Evolutionary conservation across 64 coral and sea anemone species (phyloP), one percentile per base, ranked within the genome.

Genomic region (Porites australiensis): DNA sequence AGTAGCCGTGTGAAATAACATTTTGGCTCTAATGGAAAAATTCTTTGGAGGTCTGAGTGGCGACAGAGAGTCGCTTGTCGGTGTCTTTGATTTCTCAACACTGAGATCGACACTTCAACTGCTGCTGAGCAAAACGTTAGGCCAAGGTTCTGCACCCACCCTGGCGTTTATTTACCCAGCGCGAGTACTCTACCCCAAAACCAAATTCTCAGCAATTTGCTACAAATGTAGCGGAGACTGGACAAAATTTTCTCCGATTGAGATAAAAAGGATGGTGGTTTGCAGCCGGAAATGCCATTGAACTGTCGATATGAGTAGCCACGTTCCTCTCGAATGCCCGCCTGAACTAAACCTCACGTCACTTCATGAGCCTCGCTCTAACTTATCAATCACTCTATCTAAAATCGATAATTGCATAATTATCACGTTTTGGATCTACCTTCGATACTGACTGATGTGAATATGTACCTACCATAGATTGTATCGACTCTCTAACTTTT

Each of bases 331-430:
- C 65, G 47, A 64, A 51, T 88, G 64, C 91, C 91, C 37, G 89
- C 90, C 86, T 96, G 70, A 73, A 54, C 64, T 50, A 70, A 75
- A 12, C 65, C 77, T 89, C 92, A 63, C 57, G 75, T 64, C 79
- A 88, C 87, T 66, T 37, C 27, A 37, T 50, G 44, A 79, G 21
- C 43, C 57, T 74, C 74, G 69, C 58, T 82, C 73, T 59, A 89
- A 98, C 95, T 98, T 98, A 98, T 98, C 95, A 94, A 98, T 94
- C 92, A 98, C 75, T 91, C 77, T 98, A 98, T 98, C 95, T 98
- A 91, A 98, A 98, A 98, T 94, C 92, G 95, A 98, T 98, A 98
- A 98, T 98, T 98, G 95, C 93, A 98, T 98, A 98, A 98, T 98
- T 98, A 98, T 98, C 95, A 98, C 95, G 87, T 94, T 98, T 90